Conservation (phyloP, 2,888 invertebrate species). For the Parapristionchus giblindavisi region DNA sequence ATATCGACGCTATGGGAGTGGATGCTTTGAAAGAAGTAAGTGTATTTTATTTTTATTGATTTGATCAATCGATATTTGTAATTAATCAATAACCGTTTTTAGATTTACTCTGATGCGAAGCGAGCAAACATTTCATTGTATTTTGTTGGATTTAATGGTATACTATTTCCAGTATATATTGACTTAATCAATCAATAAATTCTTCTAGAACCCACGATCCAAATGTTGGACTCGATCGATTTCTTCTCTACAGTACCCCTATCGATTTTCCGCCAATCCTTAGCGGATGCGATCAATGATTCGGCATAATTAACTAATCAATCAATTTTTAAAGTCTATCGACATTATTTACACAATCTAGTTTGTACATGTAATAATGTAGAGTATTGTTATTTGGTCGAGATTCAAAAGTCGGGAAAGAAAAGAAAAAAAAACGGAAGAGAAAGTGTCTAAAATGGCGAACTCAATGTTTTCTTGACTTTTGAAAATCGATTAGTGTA, state of each 20-base stretch:
- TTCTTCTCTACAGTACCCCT: slow-evolving; percentile 32
- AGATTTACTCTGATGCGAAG: slow-evolving; percentile 23
- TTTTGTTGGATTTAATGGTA: slow-evolving; percentile 35
- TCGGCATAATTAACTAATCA: neutral
- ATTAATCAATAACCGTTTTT: no score
- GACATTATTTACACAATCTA: no score
- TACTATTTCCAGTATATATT: neutral
- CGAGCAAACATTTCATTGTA: neutral
- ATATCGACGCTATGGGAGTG: slow-evolving; percentile 61
- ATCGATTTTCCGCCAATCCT: slow-evolving; percentile 16
- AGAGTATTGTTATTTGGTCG: no score
- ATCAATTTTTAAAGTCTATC: no score
- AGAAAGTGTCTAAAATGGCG: no score
- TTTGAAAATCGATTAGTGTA: no score
- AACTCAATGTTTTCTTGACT: no score
- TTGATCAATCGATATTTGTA: no score
- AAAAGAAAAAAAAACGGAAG: no score
- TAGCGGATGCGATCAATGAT: slow-evolving; percentile 30
- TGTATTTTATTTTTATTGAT: no score
- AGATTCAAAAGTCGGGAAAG: no score
- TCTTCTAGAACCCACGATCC: slow-evolving; percentile 27
- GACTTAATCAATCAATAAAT: neutral
- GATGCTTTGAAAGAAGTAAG: slow-evolving; percentile 52
- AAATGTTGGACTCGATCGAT: slow-evolving; percentile 36
- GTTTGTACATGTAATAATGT: no score